These are phyloP conservation scores for Haliclystus octoradiatus DNA, from an alignment of 30 jellyfish, hydroid and myxozoan genomes.

Conservation along the genomic window DNA sequence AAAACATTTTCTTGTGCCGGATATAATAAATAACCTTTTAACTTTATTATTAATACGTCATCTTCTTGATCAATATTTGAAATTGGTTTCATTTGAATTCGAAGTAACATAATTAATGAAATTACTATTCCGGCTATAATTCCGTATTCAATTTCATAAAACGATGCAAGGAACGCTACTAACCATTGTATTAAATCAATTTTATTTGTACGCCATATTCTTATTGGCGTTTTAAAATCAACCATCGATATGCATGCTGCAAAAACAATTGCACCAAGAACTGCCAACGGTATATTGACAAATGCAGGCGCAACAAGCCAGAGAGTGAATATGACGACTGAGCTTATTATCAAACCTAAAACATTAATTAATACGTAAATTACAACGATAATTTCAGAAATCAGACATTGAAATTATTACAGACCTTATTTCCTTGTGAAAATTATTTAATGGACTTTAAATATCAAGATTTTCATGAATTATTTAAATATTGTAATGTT, in stretches of 20 bases:
- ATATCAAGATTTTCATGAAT: too few relatives aligned
- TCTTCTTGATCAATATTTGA: conserved; percentile 1
- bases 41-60: conserved; percentile 2
- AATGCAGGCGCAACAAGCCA: conserved; percentile 48
- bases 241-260: conserved; percentile 54
- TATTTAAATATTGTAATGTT: too few relatives aligned
- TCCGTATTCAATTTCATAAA: conserved; percentile 59
- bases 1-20: conserved; percentile 67
- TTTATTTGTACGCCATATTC: conserved; percentile 40
- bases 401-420: too few relatives aligned
- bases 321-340: conserved; percentile 46
- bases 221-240: conserved; percentile 30
- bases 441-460: too few relatives aligned
- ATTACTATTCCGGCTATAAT: conserved; percentile 53
- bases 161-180: conserved; percentile 35
- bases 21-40: conserved; percentile 43
- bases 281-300: conserved; percentile 44
- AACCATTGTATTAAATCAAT: conserved; percentile 30
- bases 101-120: conserved; percentile 19
- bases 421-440: too few relatives aligned
- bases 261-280: conserved; percentile 47
- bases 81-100: not conserved
- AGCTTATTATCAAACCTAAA: conserved; percentile 47
- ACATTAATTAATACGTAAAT: not conserved
- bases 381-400: too few relatives aligned